A percentile compares a stretch with the other conserved stretches of the same genome.
Evolutionary conservation across 2,113 vertebrate genomes (phyloP).

Genomic region (Syngnathoides biaculeatus): DNA sequence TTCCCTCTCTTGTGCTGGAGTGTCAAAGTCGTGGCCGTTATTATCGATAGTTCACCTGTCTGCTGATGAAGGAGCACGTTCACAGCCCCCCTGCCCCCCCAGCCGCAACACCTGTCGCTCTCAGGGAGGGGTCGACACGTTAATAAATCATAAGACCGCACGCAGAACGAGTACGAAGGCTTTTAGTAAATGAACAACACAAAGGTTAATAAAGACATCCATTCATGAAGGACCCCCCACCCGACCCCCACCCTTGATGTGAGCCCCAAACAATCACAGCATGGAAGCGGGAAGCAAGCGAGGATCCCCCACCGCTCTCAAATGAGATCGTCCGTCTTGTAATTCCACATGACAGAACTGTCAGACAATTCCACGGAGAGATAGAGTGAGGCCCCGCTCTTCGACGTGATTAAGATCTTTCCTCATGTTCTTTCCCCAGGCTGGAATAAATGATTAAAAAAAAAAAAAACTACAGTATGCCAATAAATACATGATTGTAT

Average conservation of each 20-base stretch:
- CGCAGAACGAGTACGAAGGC: not conserved
- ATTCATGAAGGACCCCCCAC: not conserved
- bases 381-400: not conserved
- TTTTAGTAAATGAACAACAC: not conserved
- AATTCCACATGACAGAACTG: constrained; percentile 4
- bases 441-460: not conserved
- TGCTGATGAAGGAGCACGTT: not conserved
- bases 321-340: not conserved
- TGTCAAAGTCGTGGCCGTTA: not conserved
- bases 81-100: not conserved
- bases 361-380: constrained; percentile 1
- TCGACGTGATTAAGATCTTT: not conserved
- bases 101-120: not conserved
- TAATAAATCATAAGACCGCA: not conserved
- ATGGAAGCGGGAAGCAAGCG: not conserved
- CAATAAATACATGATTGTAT: not conserved
- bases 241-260: too few species aligned
- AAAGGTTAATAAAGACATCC: constrained; percentile 7
- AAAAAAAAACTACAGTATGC: not conserved
- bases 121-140: not conserved
- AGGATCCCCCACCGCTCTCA: not conserved
- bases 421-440: not conserved
- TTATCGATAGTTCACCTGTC: not conserved
- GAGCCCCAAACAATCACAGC: not conserved
- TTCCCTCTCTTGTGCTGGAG: not conserved